Evolutionary conservation across 2,797 vertebrate genomes (phyloP), one percentile per base, ranked within the genome.

Genomic region (Cossypha caffra): DNA sequence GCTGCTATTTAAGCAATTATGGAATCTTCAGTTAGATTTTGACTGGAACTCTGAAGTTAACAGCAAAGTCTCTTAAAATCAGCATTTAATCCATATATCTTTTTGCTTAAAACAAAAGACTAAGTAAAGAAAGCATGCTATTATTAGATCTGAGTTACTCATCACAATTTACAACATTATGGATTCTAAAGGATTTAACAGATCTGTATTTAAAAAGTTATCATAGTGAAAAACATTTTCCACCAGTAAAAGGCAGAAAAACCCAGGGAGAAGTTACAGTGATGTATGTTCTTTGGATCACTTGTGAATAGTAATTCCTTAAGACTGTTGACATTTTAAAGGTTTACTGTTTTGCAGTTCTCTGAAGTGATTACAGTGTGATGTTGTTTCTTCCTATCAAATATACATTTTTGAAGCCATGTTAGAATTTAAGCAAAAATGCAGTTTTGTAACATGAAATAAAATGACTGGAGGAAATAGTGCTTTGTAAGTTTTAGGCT

Each of bases 1-100:
- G 71, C 74, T 88, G 74, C 93, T 92, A 71, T 97, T 95, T 90
- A 94, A 92, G 71, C 81, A 73, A 73, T 96, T 95, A 67, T 8
- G 37, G 77, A 81, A 87, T 85, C 71, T 89, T 87, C 74, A 63
- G 74, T 87, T 88, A 85, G 71, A 67, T 90, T 96, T 96, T 93
- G 63, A 79, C 66, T 71, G 78, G 33, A 93, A 67, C 24, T 93
- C 63, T 93, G 66, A 84, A 92, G 61, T 86, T 88, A 69, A 79
- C 28, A 66, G 77, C 29, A 42, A 55, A 33, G 31, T 84, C 66
- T 88, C 79, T 37, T 74, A 84, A 92, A 95, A 51, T 62, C 42
- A 74, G 6, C 50, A 13, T 80, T 88, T 83, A 72, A 47, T 90
- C 51, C 75, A 4, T 55, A 47, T 71, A 29, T 72, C 10, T 77